Percentiles rank a stretch among this genome's conserved stretches.
Conservation (phyloP, 2,113 vertebrate genomes). For the Grus americana region DNA sequence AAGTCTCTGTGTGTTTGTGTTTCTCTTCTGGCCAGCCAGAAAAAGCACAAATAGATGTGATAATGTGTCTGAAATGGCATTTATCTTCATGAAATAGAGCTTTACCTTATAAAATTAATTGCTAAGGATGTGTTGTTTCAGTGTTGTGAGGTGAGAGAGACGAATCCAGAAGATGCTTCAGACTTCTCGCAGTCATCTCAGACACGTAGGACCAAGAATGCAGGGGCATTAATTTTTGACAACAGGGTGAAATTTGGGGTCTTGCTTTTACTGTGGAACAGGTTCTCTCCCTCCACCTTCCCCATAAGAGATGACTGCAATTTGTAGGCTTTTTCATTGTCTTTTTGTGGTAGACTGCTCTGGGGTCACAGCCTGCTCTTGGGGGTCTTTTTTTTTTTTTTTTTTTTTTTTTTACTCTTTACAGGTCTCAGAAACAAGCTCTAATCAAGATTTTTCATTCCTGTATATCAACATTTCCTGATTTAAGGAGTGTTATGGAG, state of each 20-base stretch:
- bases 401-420: neutral
- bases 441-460: neutral
- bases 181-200: accelerated
- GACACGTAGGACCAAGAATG: neutral
- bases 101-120: neutral
- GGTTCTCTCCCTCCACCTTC: neutral
- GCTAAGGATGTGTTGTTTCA: neutral
- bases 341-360: neutral
- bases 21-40: neutral
- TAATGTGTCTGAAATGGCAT: neutral
- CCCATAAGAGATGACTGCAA: neutral
- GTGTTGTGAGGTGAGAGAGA: neutral
- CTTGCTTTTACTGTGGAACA: neutral
- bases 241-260: neutral
- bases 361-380: neutral
- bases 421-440: neutral
- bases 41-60: neutral
- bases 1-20: neutral
- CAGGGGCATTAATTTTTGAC: neutral
- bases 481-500: neutral
- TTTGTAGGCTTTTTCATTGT: neutral
- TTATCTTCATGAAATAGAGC: neutral
- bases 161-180: neutral
- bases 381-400: neutral
- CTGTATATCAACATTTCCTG: neutral